Base-by-base conservation (phyloP, 2,888 invertebrate genomes). In the Netelia virgata region DNA sequence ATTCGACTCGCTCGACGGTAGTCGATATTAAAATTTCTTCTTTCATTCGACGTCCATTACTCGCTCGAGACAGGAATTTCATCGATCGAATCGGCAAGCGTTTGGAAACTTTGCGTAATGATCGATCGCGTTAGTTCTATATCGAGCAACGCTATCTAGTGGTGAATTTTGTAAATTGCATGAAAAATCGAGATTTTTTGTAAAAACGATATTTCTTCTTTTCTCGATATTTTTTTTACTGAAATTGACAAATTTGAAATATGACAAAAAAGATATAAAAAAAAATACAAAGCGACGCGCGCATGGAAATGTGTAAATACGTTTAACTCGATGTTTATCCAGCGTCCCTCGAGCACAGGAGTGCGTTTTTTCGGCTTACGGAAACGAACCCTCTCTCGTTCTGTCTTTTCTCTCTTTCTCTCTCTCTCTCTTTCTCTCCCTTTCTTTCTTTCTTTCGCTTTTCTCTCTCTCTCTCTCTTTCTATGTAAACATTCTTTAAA, bases 401-500 rank as follows among this genome's bases (percentile, higher is more conserved):
- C 70, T 47, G 6, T 47, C 43, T 43, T 11, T 84, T 47, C 47
- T 14, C 14, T 10, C 11, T 72, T 78, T 79, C 70, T 70, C 69
- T 76, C 23, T 47, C 43, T 43, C 43, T 43, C 43, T 5, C 3
- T 47, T 1, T 47, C 47, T 47, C 47, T 1, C 47, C 5, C 1
- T 1, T 11, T 1, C 47, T 47, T 11, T 47, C 47, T 47, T 14
- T 47, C 47, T 14, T 11, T 10, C 11, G n/a, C n/a, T n/a, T n/a
- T n/a, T n/a, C n/a, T n/a, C 47, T 47, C 47, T 47, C 47, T 47
- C 3, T 47, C 47, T 14, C 47, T 10, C 11, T 72, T 80, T 79
- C 70, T 70, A 69, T 76, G 84, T 86, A 87, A 86, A 86, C 76
- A 86, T 86, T 83, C 78, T 79, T 70, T n/a, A 77, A 83, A 87